Evolutionary conservation across 2,797 vertebrate species (phyloP).

Genomic region (Sebastes vulpes): DNA sequence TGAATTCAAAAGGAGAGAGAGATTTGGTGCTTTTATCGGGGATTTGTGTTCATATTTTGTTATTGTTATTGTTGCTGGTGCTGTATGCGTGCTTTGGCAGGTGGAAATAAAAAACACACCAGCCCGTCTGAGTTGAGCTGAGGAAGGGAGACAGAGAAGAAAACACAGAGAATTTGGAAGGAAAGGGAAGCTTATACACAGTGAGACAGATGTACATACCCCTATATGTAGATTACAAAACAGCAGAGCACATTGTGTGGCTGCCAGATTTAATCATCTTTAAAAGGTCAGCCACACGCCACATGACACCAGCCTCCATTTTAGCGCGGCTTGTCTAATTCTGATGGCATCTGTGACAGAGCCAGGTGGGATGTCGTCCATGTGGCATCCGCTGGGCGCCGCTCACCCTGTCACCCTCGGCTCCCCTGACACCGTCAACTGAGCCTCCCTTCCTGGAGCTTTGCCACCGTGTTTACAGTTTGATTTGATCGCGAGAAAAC

Average conservation of each 20-base stretch:
- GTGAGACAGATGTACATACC: neutral
- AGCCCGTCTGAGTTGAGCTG: neutral
- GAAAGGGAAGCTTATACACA: neutral
- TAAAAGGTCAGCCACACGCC: slow-evolving; percentile 46
- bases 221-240: slow-evolving; percentile 6
- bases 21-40: slow-evolving; percentile 34
- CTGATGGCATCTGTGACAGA: slow-evolving; percentile 45
- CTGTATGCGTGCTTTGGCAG: slow-evolving; percentile 13
- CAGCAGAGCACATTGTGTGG: neutral
- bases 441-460: neutral
- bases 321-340: slow-evolving; percentile 26
- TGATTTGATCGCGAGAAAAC: neutral
- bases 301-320: slow-evolving; percentile 25
- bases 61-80: neutral
- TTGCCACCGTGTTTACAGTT: neutral
- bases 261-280: slow-evolving; percentile 48
- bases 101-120: neutral
- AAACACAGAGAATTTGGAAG: neutral
- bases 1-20: slow-evolving; percentile 29
- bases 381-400: slow-evolving; percentile 25
- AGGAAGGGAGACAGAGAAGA: neutral
- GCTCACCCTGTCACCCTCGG: slow-evolving; percentile 22
- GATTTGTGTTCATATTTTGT: slow-evolving; percentile 32
- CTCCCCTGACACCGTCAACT: slow-evolving; percentile 15
- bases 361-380: slow-evolving; percentile 46